phyloP scores from a whole-genome alignment of 2,888 invertebrate species.

The Pimpla rufipes region DNA sequence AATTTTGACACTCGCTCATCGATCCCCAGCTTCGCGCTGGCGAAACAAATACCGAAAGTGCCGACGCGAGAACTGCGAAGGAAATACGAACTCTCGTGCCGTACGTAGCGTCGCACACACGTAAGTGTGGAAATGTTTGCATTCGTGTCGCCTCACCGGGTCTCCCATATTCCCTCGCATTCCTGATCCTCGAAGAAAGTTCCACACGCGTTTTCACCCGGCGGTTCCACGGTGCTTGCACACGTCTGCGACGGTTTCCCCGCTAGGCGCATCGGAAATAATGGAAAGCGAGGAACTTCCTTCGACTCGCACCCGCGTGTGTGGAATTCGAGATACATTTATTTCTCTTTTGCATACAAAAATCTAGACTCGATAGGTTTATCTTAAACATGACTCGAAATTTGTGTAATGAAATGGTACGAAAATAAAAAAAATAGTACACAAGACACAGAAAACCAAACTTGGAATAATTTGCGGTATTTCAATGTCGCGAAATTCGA shows the following conservation, averaged over 20 bases:
- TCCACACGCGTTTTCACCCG: conserved; percentile 21
- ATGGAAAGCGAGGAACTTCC: conserved; percentile 21
- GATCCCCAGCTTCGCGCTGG: too few species aligned
- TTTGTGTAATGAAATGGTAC: too few species aligned
- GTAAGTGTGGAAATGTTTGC: conserved; percentile 5
- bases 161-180: conserved; percentile 1
- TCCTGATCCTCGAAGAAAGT: conserved; percentile 27
- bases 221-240: not conserved
- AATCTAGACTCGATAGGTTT: too few species aligned
- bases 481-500: not conserved
- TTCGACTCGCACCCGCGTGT: not conserved
- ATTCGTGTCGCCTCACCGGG: conserved; percentile 8
- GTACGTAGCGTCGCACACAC: not conserved
- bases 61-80: conserved; percentile 2
- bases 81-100: not conserved
- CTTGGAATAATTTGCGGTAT: too few species aligned
- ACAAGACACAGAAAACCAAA: too few species aligned
- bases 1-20: too few species aligned
- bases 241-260: not conserved
- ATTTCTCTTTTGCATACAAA: not conserved
- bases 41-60: not conserved
- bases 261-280: conserved; percentile 27
- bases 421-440: too few species aligned
- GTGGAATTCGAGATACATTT: not conserved
- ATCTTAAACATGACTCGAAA: too few species aligned